Percentiles rank a stretch among this genome's conserved stretches.
phyloP scores from a whole-genome alignment of 2,797 vertebrate species.

The Apogon hyalosoma region DNA sequence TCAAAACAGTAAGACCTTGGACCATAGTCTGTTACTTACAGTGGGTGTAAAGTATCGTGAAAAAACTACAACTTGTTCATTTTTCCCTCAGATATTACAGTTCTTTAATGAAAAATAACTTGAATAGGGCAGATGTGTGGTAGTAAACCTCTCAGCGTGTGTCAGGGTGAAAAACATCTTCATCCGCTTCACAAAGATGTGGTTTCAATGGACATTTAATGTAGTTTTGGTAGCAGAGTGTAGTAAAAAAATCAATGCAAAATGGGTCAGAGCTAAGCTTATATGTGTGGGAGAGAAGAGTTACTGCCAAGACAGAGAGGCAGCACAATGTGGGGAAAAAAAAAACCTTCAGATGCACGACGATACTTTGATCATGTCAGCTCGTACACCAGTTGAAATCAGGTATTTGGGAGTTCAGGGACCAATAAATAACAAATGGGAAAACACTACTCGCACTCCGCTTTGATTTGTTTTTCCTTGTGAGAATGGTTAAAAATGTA shows the following conservation, averaged over 20 bases:
- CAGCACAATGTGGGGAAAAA: not conserved
- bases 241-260: slow-evolving; percentile 41
- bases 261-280: slow-evolving; percentile 19
- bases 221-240: slow-evolving; percentile 1
- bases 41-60: too few species aligned
- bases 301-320: slow-evolving; percentile 9
- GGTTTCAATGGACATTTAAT: slow-evolving; percentile 25
- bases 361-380: slow-evolving; percentile 42
- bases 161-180: slow-evolving; percentile 31
- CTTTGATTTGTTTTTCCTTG: slow-evolving; percentile 43
- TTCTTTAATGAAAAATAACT: too few species aligned
- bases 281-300: slow-evolving; percentile 3
- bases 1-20: too few species aligned
- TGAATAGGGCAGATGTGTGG: slow-evolving; percentile 1
- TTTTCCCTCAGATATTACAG: too few species aligned
- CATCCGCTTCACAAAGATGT: slow-evolving; percentile 20
- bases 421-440: slow-evolving; percentile 1
- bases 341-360: slow-evolving; percentile 31
- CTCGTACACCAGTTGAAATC: slow-evolving; percentile 22
- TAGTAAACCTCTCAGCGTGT: not conserved
- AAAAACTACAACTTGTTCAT: too few species aligned
- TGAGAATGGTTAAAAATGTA: slow-evolving; percentile 39
- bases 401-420: not conserved
- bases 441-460: slow-evolving; percentile 10
- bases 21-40: too few species aligned